A percentile compares a stretch with the other conserved stretches of the same genome.
Evolutionary conservation across 2,113 vertebrate genomes (phyloP).

Genomic region (Oplegnathus fasciatus): DNA sequence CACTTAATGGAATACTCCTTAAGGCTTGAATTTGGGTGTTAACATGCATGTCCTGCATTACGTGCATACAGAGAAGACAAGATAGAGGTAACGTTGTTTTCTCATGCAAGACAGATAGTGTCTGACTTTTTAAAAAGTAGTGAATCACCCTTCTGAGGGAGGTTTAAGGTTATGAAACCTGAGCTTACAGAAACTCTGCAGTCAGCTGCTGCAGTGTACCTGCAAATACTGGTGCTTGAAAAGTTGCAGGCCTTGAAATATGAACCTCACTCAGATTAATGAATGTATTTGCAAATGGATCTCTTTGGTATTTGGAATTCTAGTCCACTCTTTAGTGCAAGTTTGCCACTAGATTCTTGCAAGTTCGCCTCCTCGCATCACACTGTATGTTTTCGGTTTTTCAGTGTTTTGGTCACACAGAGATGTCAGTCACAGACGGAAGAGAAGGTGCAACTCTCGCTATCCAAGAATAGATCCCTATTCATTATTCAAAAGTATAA

Average conservation of each 20-base stretch:
- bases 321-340: not conserved
- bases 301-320: not conserved
- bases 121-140: not conserved
- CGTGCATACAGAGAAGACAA: slow-evolving; percentile 4
- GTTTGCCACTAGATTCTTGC: not conserved
- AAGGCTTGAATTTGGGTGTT: slow-evolving; percentile 24
- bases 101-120: not conserved
- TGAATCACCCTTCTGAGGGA: not conserved
- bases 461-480: slow-evolving; percentile 28
- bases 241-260: not conserved
- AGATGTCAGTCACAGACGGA: not conserved
- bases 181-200: not conserved
- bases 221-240: not conserved
- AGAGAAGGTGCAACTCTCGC: slow-evolving; percentile 13
- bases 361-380: not conserved
- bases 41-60: slow-evolving; percentile 22
- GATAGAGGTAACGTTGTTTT: slow-evolving; percentile 17
- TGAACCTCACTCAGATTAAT: not conserved
- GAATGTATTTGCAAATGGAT: not conserved
- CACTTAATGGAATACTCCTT: slow-evolving; percentile 5
- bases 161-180: not conserved
- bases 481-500: slow-evolving; percentile 50
- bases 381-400: not conserved
- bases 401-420: not conserved
- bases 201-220: not conserved